Conservation (phyloP, 2,888 invertebrate species). For the Drosophila parthenogenetica region DNA sequence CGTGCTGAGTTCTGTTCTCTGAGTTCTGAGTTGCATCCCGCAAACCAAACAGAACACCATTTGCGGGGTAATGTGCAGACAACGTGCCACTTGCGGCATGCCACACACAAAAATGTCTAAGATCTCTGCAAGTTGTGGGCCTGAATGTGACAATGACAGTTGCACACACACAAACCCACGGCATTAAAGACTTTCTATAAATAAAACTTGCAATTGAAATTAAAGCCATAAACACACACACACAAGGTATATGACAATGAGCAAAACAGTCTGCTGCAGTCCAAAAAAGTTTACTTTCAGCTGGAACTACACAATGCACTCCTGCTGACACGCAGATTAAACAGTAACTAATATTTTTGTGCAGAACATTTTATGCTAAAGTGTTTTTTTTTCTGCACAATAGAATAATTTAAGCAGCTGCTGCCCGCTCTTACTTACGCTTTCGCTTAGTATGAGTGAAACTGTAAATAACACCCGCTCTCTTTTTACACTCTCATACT, state of each 20-base stretch:
- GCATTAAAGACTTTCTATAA: conserved; percentile 32
- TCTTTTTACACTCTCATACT: neutral
- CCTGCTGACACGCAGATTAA: too few relatives aligned
- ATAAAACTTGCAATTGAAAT: conserved; percentile 41
- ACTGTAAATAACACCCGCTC: conserved; percentile 33
- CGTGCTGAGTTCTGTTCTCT: conserved; percentile 14
- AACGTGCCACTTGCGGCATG: conserved; percentile 42
- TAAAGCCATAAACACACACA: neutral
- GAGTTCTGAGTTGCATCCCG: conserved; percentile 1
- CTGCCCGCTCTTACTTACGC: neutral
- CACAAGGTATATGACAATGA: conserved; percentile 12
- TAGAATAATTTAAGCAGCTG: neutral
- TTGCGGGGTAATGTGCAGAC: neutral
- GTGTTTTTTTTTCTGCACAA: neutral
- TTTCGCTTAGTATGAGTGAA: conserved; percentile 42
- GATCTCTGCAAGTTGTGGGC: conserved; percentile 16
- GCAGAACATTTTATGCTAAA: neutral
- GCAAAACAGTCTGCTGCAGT: neutral
- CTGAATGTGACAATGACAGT: conserved; percentile 46
- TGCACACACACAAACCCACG: conserved; percentile 35
- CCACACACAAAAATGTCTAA: conserved; percentile 19
- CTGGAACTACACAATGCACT: too few relatives aligned
- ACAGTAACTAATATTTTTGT: too few relatives aligned
- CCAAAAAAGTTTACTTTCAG: too few relatives aligned
- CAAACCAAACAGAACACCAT: neutral